Conservation (phyloP, 1,140 invertebrate species). For the Helicoverpa armigera region DNA sequence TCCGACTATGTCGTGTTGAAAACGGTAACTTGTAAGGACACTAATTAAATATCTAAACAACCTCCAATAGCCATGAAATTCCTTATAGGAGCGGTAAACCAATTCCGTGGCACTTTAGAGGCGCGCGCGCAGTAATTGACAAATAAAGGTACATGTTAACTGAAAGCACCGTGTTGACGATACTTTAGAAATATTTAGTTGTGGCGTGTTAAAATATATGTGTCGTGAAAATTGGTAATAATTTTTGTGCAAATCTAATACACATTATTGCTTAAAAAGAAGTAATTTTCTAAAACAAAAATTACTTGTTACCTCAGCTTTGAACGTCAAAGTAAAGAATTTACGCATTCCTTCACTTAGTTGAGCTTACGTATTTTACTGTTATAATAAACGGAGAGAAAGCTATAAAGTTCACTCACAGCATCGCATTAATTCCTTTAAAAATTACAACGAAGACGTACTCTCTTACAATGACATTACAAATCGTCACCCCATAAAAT, state of each 20-base stretch:
- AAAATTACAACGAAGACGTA: constrained; percentile 36
- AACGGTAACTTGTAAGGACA: constrained; percentile 64
- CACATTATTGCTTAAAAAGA: background rate
- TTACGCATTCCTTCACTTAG: constrained; percentile 3
- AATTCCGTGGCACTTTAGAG: constrained; percentile 76
- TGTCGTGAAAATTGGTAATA: constrained; percentile 31
- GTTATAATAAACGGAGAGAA: constrained; percentile 35
- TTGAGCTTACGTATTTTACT: constrained; percentile 29
- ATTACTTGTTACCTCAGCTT: background rate
- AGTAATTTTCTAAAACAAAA: background rate
- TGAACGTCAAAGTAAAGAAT: constrained; percentile 2
- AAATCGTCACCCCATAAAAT: constrained; percentile 75
- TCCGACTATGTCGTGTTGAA: constrained; percentile 64
- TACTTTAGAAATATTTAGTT: constrained; percentile 54
- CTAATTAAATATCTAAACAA: constrained; percentile 82
- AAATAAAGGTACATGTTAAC: constrained; percentile 76
- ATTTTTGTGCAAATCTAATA: background rate
- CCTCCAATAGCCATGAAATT: constrained; percentile 79
- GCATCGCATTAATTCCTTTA: constrained; percentile 30
- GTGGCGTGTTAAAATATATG: constrained; percentile 53
- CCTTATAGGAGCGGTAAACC: constrained; percentile 78
- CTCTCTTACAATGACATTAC: constrained; percentile 61
- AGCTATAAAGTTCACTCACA: constrained; percentile 34
- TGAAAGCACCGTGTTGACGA: constrained; percentile 48
- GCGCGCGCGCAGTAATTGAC: constrained; percentile 73